phyloP scores from a whole-genome alignment of 2,888 invertebrate genomes.

The Drosophila anomelani region DNA sequence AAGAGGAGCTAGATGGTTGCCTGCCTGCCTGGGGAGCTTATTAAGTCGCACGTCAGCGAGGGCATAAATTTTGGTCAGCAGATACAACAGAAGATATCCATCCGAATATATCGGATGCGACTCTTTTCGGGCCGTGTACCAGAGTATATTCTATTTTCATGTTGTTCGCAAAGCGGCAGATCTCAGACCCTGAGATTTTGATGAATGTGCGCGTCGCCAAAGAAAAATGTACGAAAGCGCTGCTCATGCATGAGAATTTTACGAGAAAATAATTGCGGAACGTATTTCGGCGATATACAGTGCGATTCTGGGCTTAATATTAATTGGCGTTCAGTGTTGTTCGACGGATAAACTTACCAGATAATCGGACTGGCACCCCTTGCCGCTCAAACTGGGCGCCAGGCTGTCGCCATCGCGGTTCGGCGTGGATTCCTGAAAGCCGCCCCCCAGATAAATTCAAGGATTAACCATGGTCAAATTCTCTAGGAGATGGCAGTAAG shows the following conservation, averaged over 20 bases:
- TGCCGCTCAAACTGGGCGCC: constrained; percentile 81
- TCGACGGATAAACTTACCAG: constrained; percentile 81
- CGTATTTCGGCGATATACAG: constrained; percentile 49
- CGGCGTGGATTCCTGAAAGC: constrained; percentile 82
- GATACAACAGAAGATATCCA: constrained; percentile 39
- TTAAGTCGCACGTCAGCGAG: constrained; percentile 72
- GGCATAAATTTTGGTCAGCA: constrained; percentile 71
- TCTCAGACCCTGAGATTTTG: constrained; percentile 71
- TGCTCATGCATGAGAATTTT: constrained; percentile 79
- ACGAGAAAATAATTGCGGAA: constrained; percentile 80
- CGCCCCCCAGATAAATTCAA: neutral
- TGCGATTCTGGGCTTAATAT: constrained; percentile 58
- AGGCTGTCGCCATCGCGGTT: constrained; percentile 82
- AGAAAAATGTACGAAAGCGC: constrained; percentile 78
- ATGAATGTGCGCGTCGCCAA: constrained; percentile 80
- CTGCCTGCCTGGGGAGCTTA: constrained; percentile 52
- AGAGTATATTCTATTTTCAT: constrained; percentile 71
- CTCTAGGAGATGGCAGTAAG: no score
- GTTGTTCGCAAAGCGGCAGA: constrained; percentile 41
- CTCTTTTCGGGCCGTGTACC: constrained; percentile 16
- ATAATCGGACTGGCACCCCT: constrained; percentile 83
- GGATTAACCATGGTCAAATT: neutral
- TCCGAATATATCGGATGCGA: constrained; percentile 31
- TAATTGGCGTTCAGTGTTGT: constrained; percentile 72
- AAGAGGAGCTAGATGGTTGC: constrained; percentile 5